These are phyloP conservation scores for Ophion ventricosus DNA, from an alignment of 2,888 invertebrate genomes.

Conservation along the genomic window DNA sequence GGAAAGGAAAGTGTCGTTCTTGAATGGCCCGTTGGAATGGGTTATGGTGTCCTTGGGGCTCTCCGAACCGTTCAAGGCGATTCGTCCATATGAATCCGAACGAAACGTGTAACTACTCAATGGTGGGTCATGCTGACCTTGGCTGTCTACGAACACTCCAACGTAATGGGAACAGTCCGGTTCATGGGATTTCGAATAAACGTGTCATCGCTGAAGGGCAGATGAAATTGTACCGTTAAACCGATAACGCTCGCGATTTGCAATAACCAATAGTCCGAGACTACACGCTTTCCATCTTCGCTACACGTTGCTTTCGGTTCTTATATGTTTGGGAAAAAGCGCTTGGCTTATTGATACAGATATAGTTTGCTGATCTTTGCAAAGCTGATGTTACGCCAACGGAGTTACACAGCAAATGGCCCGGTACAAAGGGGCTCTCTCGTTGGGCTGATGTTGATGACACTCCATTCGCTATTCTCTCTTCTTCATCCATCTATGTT, in stretches of 20 bases:
- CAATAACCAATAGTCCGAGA: not conserved
- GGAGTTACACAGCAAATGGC: constrained; percentile 24
- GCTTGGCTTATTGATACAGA: not conserved
- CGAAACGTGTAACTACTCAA: not conserved
- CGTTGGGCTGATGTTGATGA: constrained; percentile 39
- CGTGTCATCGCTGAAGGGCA: not conserved
- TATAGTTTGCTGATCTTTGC: not conserved
- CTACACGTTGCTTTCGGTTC: not conserved
- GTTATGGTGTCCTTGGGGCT: not conserved
- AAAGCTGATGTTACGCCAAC: not conserved
- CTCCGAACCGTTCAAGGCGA: not conserved
- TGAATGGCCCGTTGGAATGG: not conserved
- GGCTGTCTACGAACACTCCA: not conserved
- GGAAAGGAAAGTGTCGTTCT: not conserved
- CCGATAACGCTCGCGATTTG: not conserved
- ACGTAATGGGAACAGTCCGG: not conserved
- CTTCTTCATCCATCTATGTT: constrained; percentile 4
- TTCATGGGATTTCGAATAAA: not conserved
- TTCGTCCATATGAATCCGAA: not conserved
- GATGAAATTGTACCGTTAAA: not conserved
- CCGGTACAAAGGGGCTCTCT: constrained; percentile 19
- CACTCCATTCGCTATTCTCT: constrained; percentile 16
- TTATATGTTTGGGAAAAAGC: not conserved
- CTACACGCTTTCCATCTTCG: not conserved
- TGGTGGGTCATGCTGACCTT: not conserved